phyloP scores from a whole-genome alignment of 2,888 invertebrate genomes.

The Philhelius pedissequus region DNA sequence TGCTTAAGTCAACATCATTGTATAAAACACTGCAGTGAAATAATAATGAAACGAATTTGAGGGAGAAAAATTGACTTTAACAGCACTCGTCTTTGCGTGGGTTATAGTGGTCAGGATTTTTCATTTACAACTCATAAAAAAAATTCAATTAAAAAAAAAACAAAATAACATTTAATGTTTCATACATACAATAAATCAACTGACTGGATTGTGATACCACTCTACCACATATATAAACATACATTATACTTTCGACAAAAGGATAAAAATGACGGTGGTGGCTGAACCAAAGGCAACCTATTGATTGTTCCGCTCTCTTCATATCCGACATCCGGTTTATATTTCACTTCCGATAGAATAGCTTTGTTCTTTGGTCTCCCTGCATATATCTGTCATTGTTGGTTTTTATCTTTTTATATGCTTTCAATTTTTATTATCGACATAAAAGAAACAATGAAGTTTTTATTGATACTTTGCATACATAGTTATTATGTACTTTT shows the following conservation, averaged over 20 bases:
- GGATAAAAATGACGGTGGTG: not conserved
- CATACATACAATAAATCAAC: conserved; percentile 35
- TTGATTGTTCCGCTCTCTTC: conserved; percentile 53
- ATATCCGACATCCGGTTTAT: conserved; percentile 53
- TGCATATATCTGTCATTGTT: conserved; percentile 30
- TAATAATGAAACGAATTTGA: too few species aligned
- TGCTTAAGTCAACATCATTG: too few species aligned
- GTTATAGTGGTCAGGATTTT: too few species aligned
- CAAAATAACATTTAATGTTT: conserved; percentile 42
- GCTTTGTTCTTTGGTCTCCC: conserved; percentile 29
- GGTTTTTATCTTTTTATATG: conserved; percentile 1
- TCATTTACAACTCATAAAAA: too few species aligned
- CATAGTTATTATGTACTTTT: not conserved
- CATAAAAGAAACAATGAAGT: conserved; percentile 11
- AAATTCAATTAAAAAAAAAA: too few species aligned
- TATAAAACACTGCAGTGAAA: too few species aligned
- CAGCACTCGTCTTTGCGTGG: too few species aligned
- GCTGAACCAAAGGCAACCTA: conserved; percentile 39
- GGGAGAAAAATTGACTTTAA: too few species aligned
- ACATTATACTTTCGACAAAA: conserved; percentile 1
- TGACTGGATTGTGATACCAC: not conserved
- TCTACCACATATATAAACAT: too few species aligned
- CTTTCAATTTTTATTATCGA: conserved; percentile 13
- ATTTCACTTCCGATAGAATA: conserved; percentile 56
- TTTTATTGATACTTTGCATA: conserved; percentile 14